These are phyloP conservation scores for Tromatobia lineatoria DNA, from an alignment of 2,888 invertebrate genomes.

Conservation along the genomic window DNA sequence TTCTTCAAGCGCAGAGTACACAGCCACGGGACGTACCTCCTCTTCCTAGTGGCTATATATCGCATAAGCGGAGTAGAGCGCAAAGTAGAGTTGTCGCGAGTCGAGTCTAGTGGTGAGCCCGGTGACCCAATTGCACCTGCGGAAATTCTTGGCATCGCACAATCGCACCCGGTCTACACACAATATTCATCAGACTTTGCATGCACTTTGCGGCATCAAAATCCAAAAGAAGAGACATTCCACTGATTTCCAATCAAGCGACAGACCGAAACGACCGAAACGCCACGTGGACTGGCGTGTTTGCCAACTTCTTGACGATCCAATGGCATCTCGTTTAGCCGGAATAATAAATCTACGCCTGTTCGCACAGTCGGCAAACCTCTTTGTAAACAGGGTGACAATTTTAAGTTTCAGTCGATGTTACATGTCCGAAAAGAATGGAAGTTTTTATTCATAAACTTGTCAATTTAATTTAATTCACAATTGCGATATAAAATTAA, in stretches of 20 bases:
- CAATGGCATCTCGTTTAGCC: constrained; percentile 30
- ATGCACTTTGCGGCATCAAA: background rate
- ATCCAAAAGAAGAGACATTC: constrained; percentile 20
- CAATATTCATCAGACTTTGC: background rate
- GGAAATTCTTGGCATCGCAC: constrained; percentile 62
- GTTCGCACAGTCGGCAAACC: background rate
- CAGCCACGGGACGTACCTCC: constrained; percentile 30
- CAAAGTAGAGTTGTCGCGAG: constrained; percentile 9
- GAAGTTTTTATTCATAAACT: too few species aligned
- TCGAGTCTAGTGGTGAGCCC: constrained; percentile 28
- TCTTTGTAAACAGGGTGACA: background rate
- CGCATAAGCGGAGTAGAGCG: background rate
- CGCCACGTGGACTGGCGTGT: constrained; percentile 34
- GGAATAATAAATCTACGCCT: constrained; percentile 38
- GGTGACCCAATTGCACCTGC: constrained; percentile 63
- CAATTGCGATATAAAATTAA: too few species aligned
- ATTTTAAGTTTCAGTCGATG: too few species aligned
- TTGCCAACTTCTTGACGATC: constrained; percentile 56
- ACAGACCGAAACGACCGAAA: constrained; percentile 22
- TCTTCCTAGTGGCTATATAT: background rate
- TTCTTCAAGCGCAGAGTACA: constrained; percentile 43
- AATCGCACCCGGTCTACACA: constrained; percentile 4
- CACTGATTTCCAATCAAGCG: constrained; percentile 18
- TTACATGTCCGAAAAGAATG: too few species aligned
- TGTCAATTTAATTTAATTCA: too few species aligned